Conservation (phyloP, 2,113 vertebrate genomes). For the Agelaius phoeniceus region DNA sequence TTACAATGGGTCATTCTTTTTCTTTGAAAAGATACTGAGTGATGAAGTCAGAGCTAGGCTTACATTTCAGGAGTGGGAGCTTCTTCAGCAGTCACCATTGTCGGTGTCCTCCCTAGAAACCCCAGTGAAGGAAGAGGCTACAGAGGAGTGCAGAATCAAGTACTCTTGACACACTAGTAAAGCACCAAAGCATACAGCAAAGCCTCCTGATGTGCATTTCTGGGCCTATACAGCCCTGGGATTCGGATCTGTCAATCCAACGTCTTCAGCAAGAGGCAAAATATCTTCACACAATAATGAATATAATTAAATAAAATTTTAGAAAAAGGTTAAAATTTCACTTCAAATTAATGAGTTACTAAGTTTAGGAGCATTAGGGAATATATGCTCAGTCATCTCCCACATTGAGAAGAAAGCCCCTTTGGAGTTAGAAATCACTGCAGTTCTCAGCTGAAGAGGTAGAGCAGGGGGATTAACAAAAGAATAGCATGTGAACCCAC, state of each 20-base stretch:
- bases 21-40: not conserved
- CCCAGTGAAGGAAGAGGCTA: not conserved
- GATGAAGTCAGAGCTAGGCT: not conserved
- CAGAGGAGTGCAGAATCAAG: not conserved
- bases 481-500: not conserved
- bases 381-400: not conserved
- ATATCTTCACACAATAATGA: not conserved
- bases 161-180: not conserved
- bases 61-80: not conserved
- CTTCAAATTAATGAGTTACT: not conserved
- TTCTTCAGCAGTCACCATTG: not conserved
- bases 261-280: accelerated
- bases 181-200: not conserved
- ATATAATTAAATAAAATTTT: not conserved
- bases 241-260: not conserved
- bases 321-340: not conserved
- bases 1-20: not conserved
- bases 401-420: not conserved
- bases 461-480: not conserved
- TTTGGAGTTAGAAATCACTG: not conserved
- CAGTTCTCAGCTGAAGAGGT: not conserved
- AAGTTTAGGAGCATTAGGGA: not conserved
- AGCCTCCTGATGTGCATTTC: not conserved
- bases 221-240: not conserved
- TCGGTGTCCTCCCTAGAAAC: not conserved